Conservation (phyloP, 2,113 vertebrate genomes). For the Alaudala cheleensis region DNA sequence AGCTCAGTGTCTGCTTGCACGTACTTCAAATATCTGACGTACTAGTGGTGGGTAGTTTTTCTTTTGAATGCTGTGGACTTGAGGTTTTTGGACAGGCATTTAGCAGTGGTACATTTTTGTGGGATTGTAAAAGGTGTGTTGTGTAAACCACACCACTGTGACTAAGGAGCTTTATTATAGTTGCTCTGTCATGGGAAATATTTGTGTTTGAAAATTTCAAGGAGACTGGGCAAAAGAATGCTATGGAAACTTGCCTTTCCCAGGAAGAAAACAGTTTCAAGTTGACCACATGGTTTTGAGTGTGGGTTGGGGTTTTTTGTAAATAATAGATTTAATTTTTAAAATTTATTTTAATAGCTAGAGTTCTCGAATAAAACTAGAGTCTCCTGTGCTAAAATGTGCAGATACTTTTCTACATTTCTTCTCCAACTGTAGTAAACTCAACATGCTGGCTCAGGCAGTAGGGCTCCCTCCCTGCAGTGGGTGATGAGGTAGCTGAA, state of each 20-base stretch:
- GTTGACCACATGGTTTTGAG: neutral
- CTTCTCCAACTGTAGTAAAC: neutral
- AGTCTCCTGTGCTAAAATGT: neutral
- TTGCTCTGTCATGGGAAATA: neutral
- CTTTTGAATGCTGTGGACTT: neutral
- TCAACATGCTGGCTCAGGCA: fast-evolving
- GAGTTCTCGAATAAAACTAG: neutral
- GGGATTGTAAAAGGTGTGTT: neutral
- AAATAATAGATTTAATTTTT: neutral
- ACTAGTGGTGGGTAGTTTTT: neutral
- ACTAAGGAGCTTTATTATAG: neutral
- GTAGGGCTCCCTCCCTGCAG: neutral
- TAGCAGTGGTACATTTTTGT: neutral
- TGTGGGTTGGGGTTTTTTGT: neutral
- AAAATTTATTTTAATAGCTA: neutral
- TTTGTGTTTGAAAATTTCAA: neutral
- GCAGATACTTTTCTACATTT: neutral
- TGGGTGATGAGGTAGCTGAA: neutral
- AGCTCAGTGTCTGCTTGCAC: neutral
- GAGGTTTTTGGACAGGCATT: neutral
- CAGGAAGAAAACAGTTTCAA: neutral
- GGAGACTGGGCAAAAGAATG: neutral
- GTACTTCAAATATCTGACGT: neutral
- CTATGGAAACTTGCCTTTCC: neutral
- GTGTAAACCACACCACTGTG: neutral